Conservation (phyloP, 2,113 vertebrate genomes). For the Coregonus clupeaformis region DNA sequence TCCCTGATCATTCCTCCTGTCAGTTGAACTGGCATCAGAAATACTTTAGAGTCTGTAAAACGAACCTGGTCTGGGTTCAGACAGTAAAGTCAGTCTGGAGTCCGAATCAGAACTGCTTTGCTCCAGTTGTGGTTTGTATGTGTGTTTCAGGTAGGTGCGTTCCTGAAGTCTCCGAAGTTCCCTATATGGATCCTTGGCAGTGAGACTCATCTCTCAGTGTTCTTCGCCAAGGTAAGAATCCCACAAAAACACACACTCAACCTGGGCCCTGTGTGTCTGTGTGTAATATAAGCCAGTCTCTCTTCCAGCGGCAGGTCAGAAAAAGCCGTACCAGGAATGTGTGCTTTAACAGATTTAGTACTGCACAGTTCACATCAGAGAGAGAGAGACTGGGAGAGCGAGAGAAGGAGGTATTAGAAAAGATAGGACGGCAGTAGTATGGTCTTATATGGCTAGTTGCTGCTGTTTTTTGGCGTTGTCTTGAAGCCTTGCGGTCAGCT, state of each 20-base stretch:
- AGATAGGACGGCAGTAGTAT: slow-evolving; percentile 34
- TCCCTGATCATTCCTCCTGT: too few relatives aligned
- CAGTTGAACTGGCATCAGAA: too few relatives aligned
- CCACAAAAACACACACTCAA: slow-evolving; percentile 1
- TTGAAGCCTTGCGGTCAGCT: not conserved
- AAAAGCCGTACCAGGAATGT: slow-evolving; percentile 61
- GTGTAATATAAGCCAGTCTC: slow-evolving; percentile 50
- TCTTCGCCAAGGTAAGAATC: slow-evolving; percentile 93
- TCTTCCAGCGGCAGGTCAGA: slow-evolving; percentile 47
- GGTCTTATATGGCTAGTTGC: slow-evolving; percentile 61
- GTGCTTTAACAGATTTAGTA: slow-evolving; percentile 56
- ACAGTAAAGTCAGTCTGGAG: too few relatives aligned
- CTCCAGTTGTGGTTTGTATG: not conserved
- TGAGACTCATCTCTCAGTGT: slow-evolving; percentile 98
- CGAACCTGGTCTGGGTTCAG: too few relatives aligned
- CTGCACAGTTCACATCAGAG: slow-evolving; percentile 50
- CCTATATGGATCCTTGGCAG: slow-evolving; percentile 99
- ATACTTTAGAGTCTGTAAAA: too few relatives aligned
- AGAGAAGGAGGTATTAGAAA: not conserved
- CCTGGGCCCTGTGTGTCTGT: not conserved
- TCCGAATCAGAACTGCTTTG: too few relatives aligned
- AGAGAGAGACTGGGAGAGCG: not conserved
- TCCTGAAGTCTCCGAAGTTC: slow-evolving; percentile 97
- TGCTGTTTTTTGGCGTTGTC: slow-evolving; percentile 51
- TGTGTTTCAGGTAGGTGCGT: slow-evolving; percentile 87